Evolutionary conservation across 2,113 vertebrate genomes (phyloP), one percentile per base, ranked within the genome.

Genomic region (cat (Felis catus)): DNA sequence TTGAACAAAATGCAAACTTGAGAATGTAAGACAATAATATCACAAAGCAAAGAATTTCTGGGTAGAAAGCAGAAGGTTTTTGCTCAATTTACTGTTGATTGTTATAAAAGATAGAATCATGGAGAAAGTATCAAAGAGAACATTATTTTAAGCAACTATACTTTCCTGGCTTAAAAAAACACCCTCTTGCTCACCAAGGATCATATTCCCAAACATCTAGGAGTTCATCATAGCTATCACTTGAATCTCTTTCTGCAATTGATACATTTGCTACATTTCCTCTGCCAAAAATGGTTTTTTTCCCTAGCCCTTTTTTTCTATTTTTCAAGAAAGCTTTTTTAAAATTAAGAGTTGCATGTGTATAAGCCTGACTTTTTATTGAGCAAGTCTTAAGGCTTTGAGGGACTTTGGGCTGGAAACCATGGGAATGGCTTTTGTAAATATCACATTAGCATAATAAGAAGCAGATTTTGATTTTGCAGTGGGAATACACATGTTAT

Each of bases 311-410:
- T 7, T 68, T 61, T 61, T 89, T 41, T 21, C 1, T 87, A 13
- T 81, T 84, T 36, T 92, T 97, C 89, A 97, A 96, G 89, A 90
- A 97, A 96, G 15, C 23, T 68, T 73, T 81, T 94, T 94, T 70
- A 2, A 92, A 95, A 83, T 58, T 91, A 92, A 88, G 80, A 96
- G 61, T 81, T 97, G 63, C 63, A 82, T 76, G 70, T 71, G 96
- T 97, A 76, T 89, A 66, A 96, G 79, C 87, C 71, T 96, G 55
- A 96, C 58, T 98, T 98, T 98, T 96, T 91, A 97, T 80, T 97
- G 94, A 96, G 93, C 91, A 92, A 86, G n/a, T 11, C 96, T 97
- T 82, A 97, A 98, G 80, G 68, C 85, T 97, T 97, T 96, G 6
- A 48, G 94, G 96, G 93, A 83, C 70, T 98, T 94, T 95, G 94